Evolutionary conservation across 35 echinoderm and acorn worm species (phyloP), one percentile per base, ranked within the genome.

Genomic region (Stichopus chloronotus): DNA sequence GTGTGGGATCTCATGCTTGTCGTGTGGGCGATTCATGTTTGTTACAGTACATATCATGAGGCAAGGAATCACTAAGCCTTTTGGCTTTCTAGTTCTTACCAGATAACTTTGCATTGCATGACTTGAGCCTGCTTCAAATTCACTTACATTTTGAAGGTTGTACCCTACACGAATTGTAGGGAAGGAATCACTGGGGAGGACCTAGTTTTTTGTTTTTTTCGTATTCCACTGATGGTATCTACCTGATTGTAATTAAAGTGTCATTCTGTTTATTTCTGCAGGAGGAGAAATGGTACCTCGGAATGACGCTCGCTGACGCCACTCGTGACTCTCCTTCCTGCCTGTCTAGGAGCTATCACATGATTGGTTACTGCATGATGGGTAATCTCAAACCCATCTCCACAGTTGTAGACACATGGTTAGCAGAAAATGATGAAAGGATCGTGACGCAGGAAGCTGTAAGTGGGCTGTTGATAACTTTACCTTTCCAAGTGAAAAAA

Each of bases 221-320:
- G 3, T 43, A 43, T 43, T 43, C 30, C 3, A 3, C 30, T 43
- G 30, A 43, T 43, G 30, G 30, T 43, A 43, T 43, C 30, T 43
- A 3, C 1, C 3, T 43, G 30, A 43, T 43, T 16, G 22, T 13
- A 1, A 1, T 21, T 72, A 16, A 43, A 43, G 0, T 43, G 6
- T 74, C 69, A n/a, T 74, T 21, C 43, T 83, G 55, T 86, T 83
- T 88, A 13, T 53, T 72, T 84, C 52, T 60, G 1, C 87, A 97
- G 96, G 94, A 97, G 23, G 94, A 95, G 43, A 58, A 25, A 6
- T 90, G 92, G 94, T 58, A 94, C 72, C 55, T 98, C 9, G 97
- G 94, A 19, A 94, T 96, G 97, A 98, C 97, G 12, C 54, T 98
- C 59, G 94, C 94, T 19, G 97, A 98, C 94, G 84, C 94, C 14